Conservation (phyloP, 2,797 vertebrate species). For the Betta splendens region DNA sequence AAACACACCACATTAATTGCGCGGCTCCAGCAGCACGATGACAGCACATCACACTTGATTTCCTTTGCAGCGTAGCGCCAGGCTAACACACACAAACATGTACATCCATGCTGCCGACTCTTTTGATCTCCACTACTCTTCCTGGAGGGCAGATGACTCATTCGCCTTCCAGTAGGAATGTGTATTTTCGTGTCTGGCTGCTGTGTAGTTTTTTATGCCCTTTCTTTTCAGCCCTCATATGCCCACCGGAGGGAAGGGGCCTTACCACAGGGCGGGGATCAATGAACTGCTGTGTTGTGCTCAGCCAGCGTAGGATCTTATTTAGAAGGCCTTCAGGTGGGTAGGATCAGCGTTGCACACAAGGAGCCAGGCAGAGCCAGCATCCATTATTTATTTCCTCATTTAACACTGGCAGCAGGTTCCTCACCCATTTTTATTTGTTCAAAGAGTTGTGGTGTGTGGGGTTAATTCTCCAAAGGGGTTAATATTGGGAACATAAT, state of each 20-base stretch:
- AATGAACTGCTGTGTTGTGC: conserved; percentile 72
- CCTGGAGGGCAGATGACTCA: conserved; percentile 54
- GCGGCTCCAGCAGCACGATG: conserved; percentile 30
- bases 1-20: conserved; percentile 49
- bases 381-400: conserved; percentile 76
- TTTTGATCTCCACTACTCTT: conserved; percentile 44
- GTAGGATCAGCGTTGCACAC: conserved; percentile 66
- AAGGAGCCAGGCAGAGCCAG: conserved; percentile 53
- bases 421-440: conserved; percentile 61
- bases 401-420: conserved; percentile 70
- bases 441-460: conserved; percentile 54
- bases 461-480: conserved; percentile 73
- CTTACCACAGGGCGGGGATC: conserved; percentile 65
- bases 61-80: conserved; percentile 21
- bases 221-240: conserved; percentile 65
- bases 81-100: conserved; percentile 12
- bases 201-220: conserved; percentile 30
- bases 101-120: conserved; percentile 35
- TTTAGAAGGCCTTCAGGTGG: conserved; percentile 76
- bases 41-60: conserved; percentile 46
- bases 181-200: conserved; percentile 34
- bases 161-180: conserved; percentile 24
- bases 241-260: conserved; percentile 63
- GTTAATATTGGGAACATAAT: conserved; percentile 75
- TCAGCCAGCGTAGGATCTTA: conserved; percentile 71